phyloP scores from a whole-genome alignment of 2,888 invertebrate species.

The Oasisia sp. region DNA sequence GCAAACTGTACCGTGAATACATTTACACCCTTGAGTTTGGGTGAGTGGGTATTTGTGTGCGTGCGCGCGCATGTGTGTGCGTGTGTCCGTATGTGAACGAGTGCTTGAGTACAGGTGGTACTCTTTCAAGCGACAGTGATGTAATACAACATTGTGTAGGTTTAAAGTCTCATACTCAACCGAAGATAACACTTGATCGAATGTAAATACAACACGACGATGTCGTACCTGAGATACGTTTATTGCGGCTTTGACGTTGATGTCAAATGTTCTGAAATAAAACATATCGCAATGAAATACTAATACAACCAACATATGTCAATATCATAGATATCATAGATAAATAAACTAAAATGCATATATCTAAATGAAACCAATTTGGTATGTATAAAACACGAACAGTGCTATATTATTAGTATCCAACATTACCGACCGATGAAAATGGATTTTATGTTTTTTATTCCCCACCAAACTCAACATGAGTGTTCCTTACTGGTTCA shows the following conservation, averaged over 20 bases:
- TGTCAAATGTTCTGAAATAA: slow-evolving; percentile 67
- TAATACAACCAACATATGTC: background rate
- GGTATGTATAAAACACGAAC: too few relatives aligned
- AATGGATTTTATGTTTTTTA: too few relatives aligned
- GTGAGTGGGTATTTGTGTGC: too few relatives aligned
- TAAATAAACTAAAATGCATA: background rate
- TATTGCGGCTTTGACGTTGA: slow-evolving; percentile 86
- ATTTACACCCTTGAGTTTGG: too few relatives aligned
- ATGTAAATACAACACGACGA: background rate
- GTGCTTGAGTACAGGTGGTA: too few relatives aligned
- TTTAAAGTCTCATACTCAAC: background rate
- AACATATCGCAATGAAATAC: background rate
- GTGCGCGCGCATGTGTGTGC: too few relatives aligned
- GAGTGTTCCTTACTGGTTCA: background rate
- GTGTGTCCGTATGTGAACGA: too few relatives aligned
- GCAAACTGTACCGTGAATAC: too few relatives aligned
- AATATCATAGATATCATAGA: background rate
- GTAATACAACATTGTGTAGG: background rate
- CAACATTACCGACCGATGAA: background rate
- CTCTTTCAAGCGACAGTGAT: too few relatives aligned
- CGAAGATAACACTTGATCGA: background rate
- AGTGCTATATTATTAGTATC: background rate
- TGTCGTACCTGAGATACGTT: slow-evolving; percentile 82
- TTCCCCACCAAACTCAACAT: too few relatives aligned
- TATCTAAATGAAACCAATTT: too few relatives aligned